Evolutionary conservation across 2,888 invertebrate genomes (phyloP).

Genomic region (Xanthorhoe spadicearia): DNA sequence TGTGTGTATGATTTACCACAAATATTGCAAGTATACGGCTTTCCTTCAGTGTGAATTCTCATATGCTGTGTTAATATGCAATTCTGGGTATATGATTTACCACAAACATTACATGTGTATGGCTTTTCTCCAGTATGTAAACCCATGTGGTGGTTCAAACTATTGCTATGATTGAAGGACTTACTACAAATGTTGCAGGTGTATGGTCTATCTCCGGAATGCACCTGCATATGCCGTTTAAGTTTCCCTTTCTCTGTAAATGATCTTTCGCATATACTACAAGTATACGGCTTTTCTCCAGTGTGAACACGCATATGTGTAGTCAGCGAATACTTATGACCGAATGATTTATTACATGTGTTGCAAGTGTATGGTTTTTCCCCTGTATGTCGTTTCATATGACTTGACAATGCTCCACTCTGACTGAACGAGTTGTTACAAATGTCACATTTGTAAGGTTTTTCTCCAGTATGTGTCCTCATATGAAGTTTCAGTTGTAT

Average conservation of each 20-base stretch:
- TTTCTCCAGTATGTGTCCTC: constrained; percentile 25
- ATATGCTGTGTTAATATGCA: constrained; percentile 24
- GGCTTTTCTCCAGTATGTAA: constrained; percentile 29
- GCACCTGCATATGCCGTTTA: constrained; percentile 24
- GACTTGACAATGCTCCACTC: constrained; percentile 12
- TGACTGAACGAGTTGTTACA: constrained; percentile 23
- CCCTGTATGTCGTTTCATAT: constrained; percentile 27
- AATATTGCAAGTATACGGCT: constrained; percentile 23
- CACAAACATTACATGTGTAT: constrained; percentile 22
- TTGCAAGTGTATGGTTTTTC: constrained; percentile 25
- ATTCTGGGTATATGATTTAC: constrained; percentile 26
- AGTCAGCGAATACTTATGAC: constrained; percentile 21
- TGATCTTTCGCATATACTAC: constrained; percentile 23
- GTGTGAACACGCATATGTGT: constrained; percentile 29
- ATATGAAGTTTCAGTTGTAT: constrained; percentile 23
- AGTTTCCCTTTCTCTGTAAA: constrained; percentile 23
- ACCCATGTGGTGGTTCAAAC: constrained; percentile 22
- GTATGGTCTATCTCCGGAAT: constrained; percentile 22
- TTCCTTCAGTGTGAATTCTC: constrained; percentile 29
- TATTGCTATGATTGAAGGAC: constrained; percentile 22
- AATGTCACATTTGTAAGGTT: constrained; percentile 23
- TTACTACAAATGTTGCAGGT: constrained; percentile 25
- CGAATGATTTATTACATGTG: constrained; percentile 23
- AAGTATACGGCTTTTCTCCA: constrained; percentile 26
- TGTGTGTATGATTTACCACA: constrained; percentile 25